Evolutionary conservation across 35 echinoderm and acorn worm species (phyloP), one percentile per base, ranked within the genome.

Genomic region (Diadema setosum): DNA sequence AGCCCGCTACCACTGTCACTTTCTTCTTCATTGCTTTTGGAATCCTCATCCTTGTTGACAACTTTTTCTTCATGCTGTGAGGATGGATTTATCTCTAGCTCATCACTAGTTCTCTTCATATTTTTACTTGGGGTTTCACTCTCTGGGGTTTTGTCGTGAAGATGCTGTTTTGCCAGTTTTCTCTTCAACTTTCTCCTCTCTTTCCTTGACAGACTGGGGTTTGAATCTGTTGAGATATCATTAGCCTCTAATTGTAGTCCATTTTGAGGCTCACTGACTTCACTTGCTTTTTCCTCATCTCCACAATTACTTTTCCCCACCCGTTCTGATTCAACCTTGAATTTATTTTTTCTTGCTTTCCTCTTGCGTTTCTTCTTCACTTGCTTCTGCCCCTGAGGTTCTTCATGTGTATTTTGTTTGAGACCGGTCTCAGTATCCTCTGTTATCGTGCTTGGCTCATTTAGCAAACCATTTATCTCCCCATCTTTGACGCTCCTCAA

Each of bases 311-410:
- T 32, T 52, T 24, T 26, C 3, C 18, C 56, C 21, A 11, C 12
- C 44, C 33, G 40, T 45, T 42, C 58, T 67, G 25, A 35, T 43
- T 65, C 6, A 2, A 52, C 83, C 37, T 90, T 90, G 49, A 91
- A 91, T 87, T 94, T 94, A 55, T 94, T 94, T 45, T 94, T 86
- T 61, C 83, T 85, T 36, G 93, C 82, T 42, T 91, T 94, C 57
- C 93, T 75, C 46, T 94, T 93, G 57, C 81, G 52, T 35, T 83
- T 93, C 60, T 93, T 93, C 42, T n/a, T n/a, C n/a, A n/a, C n/a
- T n/a, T n/a, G n/a, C n/a, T n/a, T n/a, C n/a, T n/a, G n/a, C n/a
- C n/a, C n/a, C n/a, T n/a, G n/a, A n/a, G n/a, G n/a, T n/a, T n/a
- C n/a, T n/a, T n/a, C n/a, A n/a, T n/a, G n/a, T n/a, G n/a, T n/a